Base-by-base conservation (phyloP, 2,797 vertebrate species). In the Gymnocypris eckloni region DNA sequence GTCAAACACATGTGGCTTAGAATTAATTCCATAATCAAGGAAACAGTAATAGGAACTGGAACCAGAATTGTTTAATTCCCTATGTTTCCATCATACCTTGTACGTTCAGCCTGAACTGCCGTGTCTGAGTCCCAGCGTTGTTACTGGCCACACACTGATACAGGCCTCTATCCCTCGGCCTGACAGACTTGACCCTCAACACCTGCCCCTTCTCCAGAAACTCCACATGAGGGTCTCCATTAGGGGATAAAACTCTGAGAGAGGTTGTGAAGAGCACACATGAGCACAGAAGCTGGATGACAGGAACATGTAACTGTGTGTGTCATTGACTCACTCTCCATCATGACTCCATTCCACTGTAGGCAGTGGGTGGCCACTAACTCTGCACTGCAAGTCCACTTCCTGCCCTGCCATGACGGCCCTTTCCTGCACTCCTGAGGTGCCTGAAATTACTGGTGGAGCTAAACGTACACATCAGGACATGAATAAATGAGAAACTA, bases 71-170 rank as follows among this genome's bases (percentile, higher is more conserved):
- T 54, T 54, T 37, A 78, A 3, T 78, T 61, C n/a, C 1, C 28
- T 43, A 45, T 45, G 22, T 50, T 54, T 18, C 28, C 45, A 37
- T 12, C 1, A 7, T 91, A 97, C 96, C 92, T 91, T 96, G 94
- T 33, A 97, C 89, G 5, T 89, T 94, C 82, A 97, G 93, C 88
- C 91, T 94, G 92, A 97, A 97, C 92, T 96, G 93, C 43, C 96
- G 96, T 90, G 92, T 92, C 90, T 97, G 96, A 82, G 96, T 97
- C 75, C 97, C 97, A 0, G 96, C 97, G 0, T 95, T 93, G 92
- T 97, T 97, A 87, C 94, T 96, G 88, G 97, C 97, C 90, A 95
- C 76, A 75, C 97, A 98, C 90, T 95, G 96, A 92, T 97, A 98
- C 77, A 90, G 90, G 1, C 97, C 97, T 90, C 96, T 96, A 70